These are phyloP conservation scores for Blastobasis adustella DNA, from an alignment of 2,888 invertebrate species.

Conservation along the genomic window DNA sequence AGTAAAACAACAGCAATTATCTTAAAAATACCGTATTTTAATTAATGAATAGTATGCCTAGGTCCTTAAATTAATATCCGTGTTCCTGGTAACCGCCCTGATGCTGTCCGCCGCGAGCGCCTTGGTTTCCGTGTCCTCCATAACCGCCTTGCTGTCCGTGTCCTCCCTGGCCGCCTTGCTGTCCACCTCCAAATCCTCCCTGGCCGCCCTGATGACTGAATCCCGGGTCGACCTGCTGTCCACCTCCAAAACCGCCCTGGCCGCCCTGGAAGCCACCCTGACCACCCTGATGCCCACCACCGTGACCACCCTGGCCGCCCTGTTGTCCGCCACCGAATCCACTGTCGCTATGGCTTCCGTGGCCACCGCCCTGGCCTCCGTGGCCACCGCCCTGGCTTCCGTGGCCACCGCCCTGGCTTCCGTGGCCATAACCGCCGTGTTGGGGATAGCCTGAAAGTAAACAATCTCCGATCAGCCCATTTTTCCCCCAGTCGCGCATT, in stretches of 20 bases:
- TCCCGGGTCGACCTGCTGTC: background rate
- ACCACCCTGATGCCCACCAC: background rate
- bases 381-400: background rate
- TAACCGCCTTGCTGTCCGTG: constrained; percentile 2
- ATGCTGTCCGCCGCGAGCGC: constrained; percentile 1
- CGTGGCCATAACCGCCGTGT: background rate
- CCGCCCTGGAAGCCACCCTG: no score
- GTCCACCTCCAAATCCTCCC: background rate
- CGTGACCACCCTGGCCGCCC: no score
- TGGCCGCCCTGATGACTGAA: background rate
- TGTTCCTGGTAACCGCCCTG: background rate
- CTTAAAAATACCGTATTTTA: no score
- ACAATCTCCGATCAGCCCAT: no score
- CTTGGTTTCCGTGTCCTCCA: constrained; percentile 2
- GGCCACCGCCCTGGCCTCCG: no score
- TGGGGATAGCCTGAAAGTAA: background rate
- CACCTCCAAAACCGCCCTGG: no score
- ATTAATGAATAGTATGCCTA: no score
- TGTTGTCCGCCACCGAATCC: background rate
- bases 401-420: background rate
- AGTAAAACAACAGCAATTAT: no score
- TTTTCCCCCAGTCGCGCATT: no score
- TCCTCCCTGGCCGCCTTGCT: constrained; percentile 1
- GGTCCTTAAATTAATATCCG: constrained; percentile 1
- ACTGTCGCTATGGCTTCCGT: no score